phyloP scores from a whole-genome alignment of 37 sponge, comb jelly and placozoan species.

The Beroe ovata region DNA sequence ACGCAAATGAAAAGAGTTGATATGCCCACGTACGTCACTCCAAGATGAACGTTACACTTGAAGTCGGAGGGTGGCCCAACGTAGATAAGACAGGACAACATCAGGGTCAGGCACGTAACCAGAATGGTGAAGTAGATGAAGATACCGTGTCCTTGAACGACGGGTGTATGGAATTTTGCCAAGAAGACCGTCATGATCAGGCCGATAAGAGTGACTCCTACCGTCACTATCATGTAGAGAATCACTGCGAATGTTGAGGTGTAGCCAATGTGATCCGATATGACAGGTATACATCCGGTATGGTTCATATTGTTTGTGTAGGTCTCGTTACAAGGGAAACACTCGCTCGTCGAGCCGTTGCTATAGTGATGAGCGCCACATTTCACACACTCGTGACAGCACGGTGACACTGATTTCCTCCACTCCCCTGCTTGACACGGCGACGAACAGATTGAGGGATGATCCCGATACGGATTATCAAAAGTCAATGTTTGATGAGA shows the following conservation, averaged over 20 bases:
- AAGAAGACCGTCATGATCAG: neutral
- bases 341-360: constrained; percentile 1
- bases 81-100: constrained; percentile 8
- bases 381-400: constrained; percentile 67
- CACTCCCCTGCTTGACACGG: neutral
- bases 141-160: constrained; percentile 50
- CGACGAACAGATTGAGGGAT: constrained; percentile 5
- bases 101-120: neutral
- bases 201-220: neutral
- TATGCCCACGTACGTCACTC: neutral
- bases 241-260: constrained; percentile 21
- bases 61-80: neutral
- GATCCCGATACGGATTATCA: neutral
- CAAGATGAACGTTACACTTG: neutral
- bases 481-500: neutral
- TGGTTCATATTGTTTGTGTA: constrained; percentile 21
- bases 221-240: neutral
- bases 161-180: constrained; percentile 22
- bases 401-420: constrained; percentile 18
- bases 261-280: neutral
- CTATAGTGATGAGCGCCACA: constrained; percentile 10
- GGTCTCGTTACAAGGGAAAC: neutral
- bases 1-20: constrained; percentile 23
- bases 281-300: constrained; percentile 20
- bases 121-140: constrained; percentile 42